Evolutionary conservation across 1,140 invertebrate species (phyloP).

Genomic region (Calephelis virginiensis): DNA sequence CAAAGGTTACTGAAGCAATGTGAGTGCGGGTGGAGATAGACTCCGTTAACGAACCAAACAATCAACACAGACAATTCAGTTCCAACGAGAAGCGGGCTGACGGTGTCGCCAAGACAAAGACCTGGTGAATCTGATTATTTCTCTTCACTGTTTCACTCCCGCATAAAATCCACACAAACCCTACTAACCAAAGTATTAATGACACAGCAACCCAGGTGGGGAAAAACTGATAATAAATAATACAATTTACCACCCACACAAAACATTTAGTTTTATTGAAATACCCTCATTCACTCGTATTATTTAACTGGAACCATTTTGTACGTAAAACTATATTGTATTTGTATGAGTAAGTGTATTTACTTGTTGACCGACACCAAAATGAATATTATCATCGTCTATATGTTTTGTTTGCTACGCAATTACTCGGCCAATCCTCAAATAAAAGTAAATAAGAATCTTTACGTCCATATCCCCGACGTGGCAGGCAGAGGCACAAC

Average conservation of each 20-base stretch:
- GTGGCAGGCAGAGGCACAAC: no score
- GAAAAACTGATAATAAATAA: conserved; percentile 1
- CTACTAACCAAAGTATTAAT: conserved; percentile 26
- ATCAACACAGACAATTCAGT: conserved; percentile 58
- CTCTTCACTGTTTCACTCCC: conserved; percentile 41
- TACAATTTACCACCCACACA: not conserved
- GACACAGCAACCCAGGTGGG: not conserved
- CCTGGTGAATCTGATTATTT: conserved; percentile 63
- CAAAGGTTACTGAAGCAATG: conserved; percentile 48
- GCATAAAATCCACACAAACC: conserved; percentile 39
- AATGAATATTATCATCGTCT: no score
- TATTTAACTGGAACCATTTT: not conserved
- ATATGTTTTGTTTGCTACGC: no score
- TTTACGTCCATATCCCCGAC: no score
- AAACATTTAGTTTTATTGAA: not conserved
- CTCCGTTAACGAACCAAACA: conserved; percentile 73
- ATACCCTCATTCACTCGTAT: not conserved
- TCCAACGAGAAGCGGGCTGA: conserved; percentile 45
- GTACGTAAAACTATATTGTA: not conserved
- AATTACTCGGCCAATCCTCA: no score
- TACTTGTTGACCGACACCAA: no score
- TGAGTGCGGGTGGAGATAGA: conserved; percentile 48
- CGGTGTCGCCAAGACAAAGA: conserved; percentile 54
- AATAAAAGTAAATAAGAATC: no score
- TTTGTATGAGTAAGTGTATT: not conserved